These are phyloP conservation scores for Acarapis woodi DNA, from an alignment of 1,140 invertebrate genomes.

Conservation along the genomic window DNA sequence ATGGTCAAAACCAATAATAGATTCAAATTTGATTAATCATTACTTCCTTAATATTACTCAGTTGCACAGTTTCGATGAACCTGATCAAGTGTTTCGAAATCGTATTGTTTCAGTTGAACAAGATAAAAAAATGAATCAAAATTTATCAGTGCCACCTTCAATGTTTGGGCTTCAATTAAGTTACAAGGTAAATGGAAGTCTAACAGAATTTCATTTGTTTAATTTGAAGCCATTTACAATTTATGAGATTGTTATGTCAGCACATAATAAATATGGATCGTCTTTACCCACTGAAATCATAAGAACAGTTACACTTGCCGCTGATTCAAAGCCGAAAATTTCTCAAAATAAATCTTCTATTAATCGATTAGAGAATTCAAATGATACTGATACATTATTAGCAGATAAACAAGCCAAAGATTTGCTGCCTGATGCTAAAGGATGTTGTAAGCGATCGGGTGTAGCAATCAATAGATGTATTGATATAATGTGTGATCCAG, in stretches of 20 bases:
- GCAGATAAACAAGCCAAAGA: constrained; percentile 7
- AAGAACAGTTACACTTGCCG: constrained; percentile 29
- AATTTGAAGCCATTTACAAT: constrained; percentile 28
- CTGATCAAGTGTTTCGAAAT: neutral
- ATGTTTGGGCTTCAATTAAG: neutral
- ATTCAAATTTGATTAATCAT: constrained; percentile 21
- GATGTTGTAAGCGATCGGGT: constrained; percentile 37
- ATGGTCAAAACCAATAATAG: neutral
- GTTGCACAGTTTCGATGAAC: constrained; percentile 10
- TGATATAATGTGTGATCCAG: constrained; percentile 43
- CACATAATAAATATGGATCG: constrained; percentile 35
- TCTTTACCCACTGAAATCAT: constrained; percentile 37
- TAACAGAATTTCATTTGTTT: constrained; percentile 25
- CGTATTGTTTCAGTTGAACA: neutral
- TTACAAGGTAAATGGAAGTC: constrained; percentile 24
- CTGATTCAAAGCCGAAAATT: neutral
- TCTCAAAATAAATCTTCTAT: neutral
- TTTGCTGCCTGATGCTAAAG: constrained; percentile 20
- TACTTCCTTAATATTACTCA: constrained; percentile 38
- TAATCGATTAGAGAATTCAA: neutral
- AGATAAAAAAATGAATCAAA: neutral
- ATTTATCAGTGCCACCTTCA: neutral
- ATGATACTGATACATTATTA: neutral
- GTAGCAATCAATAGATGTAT: constrained; percentile 38
- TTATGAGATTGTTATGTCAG: constrained; percentile 41